Base-by-base conservation (phyloP, 1,140 invertebrate genomes). In the Metopolophium dirhodum region DNA sequence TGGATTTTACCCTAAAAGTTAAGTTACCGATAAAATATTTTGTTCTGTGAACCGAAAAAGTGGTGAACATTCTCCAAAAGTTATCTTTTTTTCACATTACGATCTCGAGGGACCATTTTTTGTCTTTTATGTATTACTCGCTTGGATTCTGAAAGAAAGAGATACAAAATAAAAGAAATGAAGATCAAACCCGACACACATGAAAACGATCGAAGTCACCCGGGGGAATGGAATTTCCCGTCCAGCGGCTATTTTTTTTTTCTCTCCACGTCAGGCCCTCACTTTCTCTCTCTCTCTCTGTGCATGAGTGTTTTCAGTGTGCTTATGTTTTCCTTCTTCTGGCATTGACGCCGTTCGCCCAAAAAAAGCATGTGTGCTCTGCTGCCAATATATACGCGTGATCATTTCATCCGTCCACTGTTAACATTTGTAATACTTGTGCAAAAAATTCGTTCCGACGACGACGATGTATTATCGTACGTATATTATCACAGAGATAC, bases 1-100 rank as follows among this genome's bases (percentile, higher is more conserved):
- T 90, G 41, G n/a, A 45, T 7, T 7, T 7, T 8, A 90, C 7
- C 0, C 26, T 7, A 68, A 90, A 61, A 45, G 35, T 68, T 45
- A 47, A 41, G 54, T 90, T 68, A 47, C 14, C 89, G 30, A 68
- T 68, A 45, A 45, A 90, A 22, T 41, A 68, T 90, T 90, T 90
- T 68, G 26, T 41, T 90, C 23, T 61, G 37, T 22, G 54, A 9
- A 68, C 89, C 88, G 57, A 35, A 89, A 89, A 57, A 57, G 54
- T 68, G 88, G 88, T 35, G 88, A 90, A 61, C 18, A 54, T 68
- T 41, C 37, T 30, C 23, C 14, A 20, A 90, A 90, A 61, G 89
- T 90, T 90, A 68, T 90, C 89, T 14, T 90, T 90, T 88, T 30
- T 61, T 45, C 89, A 45, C 35, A 57, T 61, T 90, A 61, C 26